Conservation (phyloP, 2,888 invertebrate species). For the Drosophila atroscutellata region DNA sequence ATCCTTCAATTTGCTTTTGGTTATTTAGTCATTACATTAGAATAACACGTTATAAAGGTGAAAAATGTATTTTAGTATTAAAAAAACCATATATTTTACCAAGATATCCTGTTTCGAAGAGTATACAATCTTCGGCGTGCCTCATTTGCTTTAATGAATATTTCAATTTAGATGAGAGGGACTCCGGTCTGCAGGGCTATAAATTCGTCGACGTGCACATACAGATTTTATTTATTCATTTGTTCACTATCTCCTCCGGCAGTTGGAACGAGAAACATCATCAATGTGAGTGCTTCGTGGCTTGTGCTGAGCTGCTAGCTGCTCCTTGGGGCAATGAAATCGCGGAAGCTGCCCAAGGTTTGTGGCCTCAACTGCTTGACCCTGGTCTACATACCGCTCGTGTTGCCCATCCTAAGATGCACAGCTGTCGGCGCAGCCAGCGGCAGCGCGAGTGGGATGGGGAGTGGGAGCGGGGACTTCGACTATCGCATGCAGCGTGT, state of each 20-base stretch:
- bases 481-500: slow-evolving; percentile 87
- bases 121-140: background rate
- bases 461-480: slow-evolving; percentile 80
- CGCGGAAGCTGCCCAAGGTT: slow-evolving; percentile 84
- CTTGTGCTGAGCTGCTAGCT: slow-evolving; percentile 76
- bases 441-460: slow-evolving; percentile 66
- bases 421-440: slow-evolving; percentile 60
- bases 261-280: slow-evolving; percentile 65
- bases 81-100: no score
- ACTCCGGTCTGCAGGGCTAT: background rate
- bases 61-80: no score
- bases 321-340: slow-evolving; percentile 85
- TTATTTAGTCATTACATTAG: no score
- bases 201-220: background rate
- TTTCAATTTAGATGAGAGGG: background rate
- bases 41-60: no score
- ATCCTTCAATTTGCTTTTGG: no score
- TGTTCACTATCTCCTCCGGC: slow-evolving; percentile 8
- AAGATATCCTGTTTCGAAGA: no score
- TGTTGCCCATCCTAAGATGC: slow-evolving; percentile 83
- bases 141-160: background rate
- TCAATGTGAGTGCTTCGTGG: slow-evolving; percentile 82
- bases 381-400: slow-evolving; percentile 84
- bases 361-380: slow-evolving; percentile 85
- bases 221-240: slow-evolving; percentile 4